Evolutionary conservation across 2,113 vertebrate species (phyloP), one percentile per base, ranked within the genome.

Genomic region (Proterorhinus semilunaris): DNA sequence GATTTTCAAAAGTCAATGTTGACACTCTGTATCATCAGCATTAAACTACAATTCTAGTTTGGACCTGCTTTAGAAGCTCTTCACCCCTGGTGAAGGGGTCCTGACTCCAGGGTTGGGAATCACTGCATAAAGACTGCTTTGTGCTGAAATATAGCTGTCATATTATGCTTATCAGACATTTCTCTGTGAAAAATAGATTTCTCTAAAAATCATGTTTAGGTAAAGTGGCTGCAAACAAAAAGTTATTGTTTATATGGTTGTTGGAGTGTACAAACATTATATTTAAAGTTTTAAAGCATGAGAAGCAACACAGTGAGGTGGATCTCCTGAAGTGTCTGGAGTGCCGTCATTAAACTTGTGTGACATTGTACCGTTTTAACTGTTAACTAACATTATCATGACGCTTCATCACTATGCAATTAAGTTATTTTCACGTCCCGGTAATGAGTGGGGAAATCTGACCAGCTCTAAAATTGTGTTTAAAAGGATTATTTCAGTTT

Each of bases 211-310:
- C 9, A 55, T 5, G 53, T 58, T 58, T 58, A 13, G 11, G 11
- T 13, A 15, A 6, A 42, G 11, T 42, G 55, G 57, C 69, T 78
- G 49, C 51, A 44, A 66, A 36, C 0, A 42, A 61, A 67, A 64
- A 10, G 65, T 62, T 49, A 64, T 36, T 83, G 62, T 65, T 72
- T 79, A 53, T 64, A 36, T 36, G 27, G 50, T 68, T 66, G 61
- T 36, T 79, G 70, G 66, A 62, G 53, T 49, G 66, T 72, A 7
- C 77, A 77, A 69, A 42, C 77, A 45, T 61, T 68, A 16, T 79
- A 72, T 79, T 81, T 80, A 66, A 76, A 72, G 45, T 42, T 4
- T 58, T 78, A 17, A n/a, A 49, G 74, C 15, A 16, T 78, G 17
- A 43, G 65, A 57, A 59, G 66, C 64, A 21, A 27, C 46, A 10